A percentile compares a stretch with the other conserved stretches of the same genome.
These are phyloP conservation scores for Desmophyllum pertusum DNA, from an alignment of 92 coral and sea anemone genomes.

Conservation along the genomic window DNA sequence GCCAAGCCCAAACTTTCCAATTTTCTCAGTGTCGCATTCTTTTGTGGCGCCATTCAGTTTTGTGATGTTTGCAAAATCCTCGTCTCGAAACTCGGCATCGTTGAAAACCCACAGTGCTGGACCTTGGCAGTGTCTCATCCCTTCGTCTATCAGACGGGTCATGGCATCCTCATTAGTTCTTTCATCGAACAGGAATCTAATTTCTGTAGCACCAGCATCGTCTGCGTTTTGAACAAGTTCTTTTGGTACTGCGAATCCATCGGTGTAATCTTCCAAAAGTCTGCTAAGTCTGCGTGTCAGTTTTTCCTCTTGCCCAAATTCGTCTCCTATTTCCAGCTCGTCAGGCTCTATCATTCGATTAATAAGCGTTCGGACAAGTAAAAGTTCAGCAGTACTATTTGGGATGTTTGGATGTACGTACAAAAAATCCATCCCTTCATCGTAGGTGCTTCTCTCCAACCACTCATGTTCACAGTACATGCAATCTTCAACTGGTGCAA, in stretches of 20 bases:
- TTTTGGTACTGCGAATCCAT: slow-evolving; percentile 86
- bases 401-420: slow-evolving; percentile 48
- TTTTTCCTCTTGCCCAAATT: slow-evolving; percentile 73
- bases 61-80: slow-evolving; percentile 65
- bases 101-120: slow-evolving; percentile 80
- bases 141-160: slow-evolving; percentile 49
- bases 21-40: slow-evolving; percentile 55
- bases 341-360: slow-evolving; percentile 47
- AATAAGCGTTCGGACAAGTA: slow-evolving; percentile 32
- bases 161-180: slow-evolving; percentile 62
- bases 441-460: slow-evolving; percentile 20
- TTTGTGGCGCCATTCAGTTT: slow-evolving; percentile 66
- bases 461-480: slow-evolving; percentile 62
- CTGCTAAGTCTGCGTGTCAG: slow-evolving; percentile 73
- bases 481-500: slow-evolving; percentile 46
- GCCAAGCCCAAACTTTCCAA: slow-evolving; percentile 73
- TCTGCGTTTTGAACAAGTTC: slow-evolving; percentile 94
- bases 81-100: slow-evolving; percentile 58
- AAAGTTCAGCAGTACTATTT: slow-evolving; percentile 29
- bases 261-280: slow-evolving; percentile 85
- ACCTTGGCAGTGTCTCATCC: slow-evolving; percentile 69
- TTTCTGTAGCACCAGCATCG: slow-evolving; percentile 90
- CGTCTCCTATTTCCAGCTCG: slow-evolving; percentile 36
- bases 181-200: slow-evolving; percentile 74
- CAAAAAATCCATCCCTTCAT: slow-evolving; percentile 25